Evolutionary conservation across 1,140 invertebrate genomes (phyloP).

Genomic region (Varroa destructor): DNA sequence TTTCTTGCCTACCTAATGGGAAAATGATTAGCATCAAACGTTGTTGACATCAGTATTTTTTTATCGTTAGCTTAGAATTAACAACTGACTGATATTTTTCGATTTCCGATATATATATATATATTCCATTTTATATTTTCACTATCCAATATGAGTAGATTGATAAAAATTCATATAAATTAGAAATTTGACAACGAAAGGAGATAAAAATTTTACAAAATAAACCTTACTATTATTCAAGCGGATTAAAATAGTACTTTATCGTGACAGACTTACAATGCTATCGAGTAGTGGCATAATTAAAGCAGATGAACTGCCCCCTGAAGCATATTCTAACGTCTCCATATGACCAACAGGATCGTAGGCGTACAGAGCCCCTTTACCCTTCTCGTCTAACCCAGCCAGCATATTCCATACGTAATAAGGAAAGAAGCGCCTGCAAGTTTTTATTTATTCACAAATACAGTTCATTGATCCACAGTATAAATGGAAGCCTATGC

Average conservation of each 20-base stretch:
- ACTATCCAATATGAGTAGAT: too few species aligned
- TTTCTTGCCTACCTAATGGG: slow-evolving; percentile 58
- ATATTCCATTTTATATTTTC: neutral
- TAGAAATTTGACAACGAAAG: too few species aligned
- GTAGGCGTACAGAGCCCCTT: slow-evolving; percentile 34
- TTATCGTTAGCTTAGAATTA: slow-evolving; percentile 24
- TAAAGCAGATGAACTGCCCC: slow-evolving; percentile 64
- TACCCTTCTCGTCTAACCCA: slow-evolving; percentile 54
- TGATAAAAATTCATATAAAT: too few species aligned
- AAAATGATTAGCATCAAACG: slow-evolving; percentile 16
- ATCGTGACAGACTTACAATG: slow-evolving; percentile 45
- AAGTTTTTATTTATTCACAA: slow-evolving; percentile 36
- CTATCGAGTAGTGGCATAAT: slow-evolving; percentile 75
- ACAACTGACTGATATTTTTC: slow-evolving; percentile 6
- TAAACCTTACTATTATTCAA: too few species aligned
- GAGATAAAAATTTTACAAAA: too few species aligned
- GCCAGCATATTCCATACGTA: slow-evolving; percentile 90
- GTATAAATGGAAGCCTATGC: too few species aligned
- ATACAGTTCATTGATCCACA: too few species aligned
- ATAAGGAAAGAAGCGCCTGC: slow-evolving; percentile 95
- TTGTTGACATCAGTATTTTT: neutral
- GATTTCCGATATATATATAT: neutral
- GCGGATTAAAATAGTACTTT: too few species aligned
- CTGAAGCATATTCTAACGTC: slow-evolving; percentile 58
- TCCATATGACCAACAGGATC: slow-evolving; percentile 63